phyloP scores from a whole-genome alignment of 2,888 invertebrate genomes.

The Himalopsyche kuldschensis region DNA sequence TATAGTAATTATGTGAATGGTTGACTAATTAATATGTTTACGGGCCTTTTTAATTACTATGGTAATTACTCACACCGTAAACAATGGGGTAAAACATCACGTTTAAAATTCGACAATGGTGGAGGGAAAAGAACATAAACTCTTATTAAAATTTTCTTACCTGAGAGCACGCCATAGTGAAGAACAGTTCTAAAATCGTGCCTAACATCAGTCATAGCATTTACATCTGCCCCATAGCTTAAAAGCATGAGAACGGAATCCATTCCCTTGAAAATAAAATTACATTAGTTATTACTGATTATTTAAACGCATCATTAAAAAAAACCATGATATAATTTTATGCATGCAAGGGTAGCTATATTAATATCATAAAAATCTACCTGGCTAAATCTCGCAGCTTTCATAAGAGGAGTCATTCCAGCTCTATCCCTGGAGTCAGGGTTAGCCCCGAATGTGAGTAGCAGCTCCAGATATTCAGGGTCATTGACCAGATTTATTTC shows the following conservation, averaged over 20 bases:
- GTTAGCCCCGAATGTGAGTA: slow-evolving; percentile 83
- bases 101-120: background rate
- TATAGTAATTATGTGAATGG: background rate
- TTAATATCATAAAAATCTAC: slow-evolving; percentile 48
- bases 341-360: background rate
- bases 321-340: background rate
- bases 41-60: too few relatives aligned
- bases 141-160: slow-evolving; percentile 49
- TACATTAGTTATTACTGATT: background rate
- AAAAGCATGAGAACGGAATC: slow-evolving; percentile 75
- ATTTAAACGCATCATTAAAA: background rate
- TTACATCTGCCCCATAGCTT: slow-evolving; percentile 82
- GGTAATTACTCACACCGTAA: too few relatives aligned
- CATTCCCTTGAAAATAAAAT: slow-evolving; percentile 62
- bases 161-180: slow-evolving; percentile 85
- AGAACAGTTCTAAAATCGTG: slow-evolving; percentile 86
- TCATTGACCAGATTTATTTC: slow-evolving; percentile 89
- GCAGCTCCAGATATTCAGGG: slow-evolving; percentile 76
- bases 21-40: too few relatives aligned
- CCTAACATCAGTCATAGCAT: slow-evolving; percentile 81
- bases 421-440: slow-evolving; percentile 85
- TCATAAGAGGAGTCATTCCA: slow-evolving; percentile 89
- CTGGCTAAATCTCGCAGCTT: slow-evolving; percentile 78
- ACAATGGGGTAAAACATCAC: background rate
- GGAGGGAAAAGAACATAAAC: background rate